Evolutionary conservation across 2,113 vertebrate genomes (phyloP), one percentile per base, ranked within the genome.

Genomic region (Motacilla tschutschensis): DNA sequence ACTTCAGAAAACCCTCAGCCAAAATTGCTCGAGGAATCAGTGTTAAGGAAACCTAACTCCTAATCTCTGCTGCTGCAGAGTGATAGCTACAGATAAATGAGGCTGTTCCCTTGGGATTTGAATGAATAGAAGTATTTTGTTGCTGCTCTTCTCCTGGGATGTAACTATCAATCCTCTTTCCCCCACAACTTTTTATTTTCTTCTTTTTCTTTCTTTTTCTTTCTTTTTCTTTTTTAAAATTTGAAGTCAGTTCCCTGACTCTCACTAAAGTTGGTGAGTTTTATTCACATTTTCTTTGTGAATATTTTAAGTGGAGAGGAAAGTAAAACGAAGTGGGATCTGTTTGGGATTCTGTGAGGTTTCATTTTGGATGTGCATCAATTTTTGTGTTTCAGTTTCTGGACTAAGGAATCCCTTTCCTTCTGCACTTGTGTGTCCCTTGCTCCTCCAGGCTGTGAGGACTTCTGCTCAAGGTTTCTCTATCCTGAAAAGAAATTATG

Each of bases 51-150:
- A 80, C 50, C 24, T 40, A 31, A 48, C 5, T 50, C 14, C 54
- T 69, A 29, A 72, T 81, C 46, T 78, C 41, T 72, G 53, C 50
- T 75, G 66, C 67, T 83, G n/a, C 57, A 44, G 33, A 46, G 16
- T 57, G 64, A n/a, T 66, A 57, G 36, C 35, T 69, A 38, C 2
- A 9, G 26, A 35, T 44, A 83, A 60, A 57, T 75, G 46, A 81
- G 50, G 14, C 18, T 40, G 12, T 71, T 88, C 22, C 40, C 41
- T 69, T 55, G 54, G 17, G 60, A 33, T 57, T 35, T 64, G 36
- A 69, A 81, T 64, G 31, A 74, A 67, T 44, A 81, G 66, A 51
- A 43, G 21, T 75, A 50, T 72, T 90, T 88, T 50, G 10, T 57
- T 85, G 26, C 10, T 83, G 38, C 17, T 67, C 6, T 82, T 58